Evolutionary conservation across 2,888 invertebrate species (phyloP), one percentile per base, ranked within the genome.

Genomic region (Deilephila elpenor): DNA sequence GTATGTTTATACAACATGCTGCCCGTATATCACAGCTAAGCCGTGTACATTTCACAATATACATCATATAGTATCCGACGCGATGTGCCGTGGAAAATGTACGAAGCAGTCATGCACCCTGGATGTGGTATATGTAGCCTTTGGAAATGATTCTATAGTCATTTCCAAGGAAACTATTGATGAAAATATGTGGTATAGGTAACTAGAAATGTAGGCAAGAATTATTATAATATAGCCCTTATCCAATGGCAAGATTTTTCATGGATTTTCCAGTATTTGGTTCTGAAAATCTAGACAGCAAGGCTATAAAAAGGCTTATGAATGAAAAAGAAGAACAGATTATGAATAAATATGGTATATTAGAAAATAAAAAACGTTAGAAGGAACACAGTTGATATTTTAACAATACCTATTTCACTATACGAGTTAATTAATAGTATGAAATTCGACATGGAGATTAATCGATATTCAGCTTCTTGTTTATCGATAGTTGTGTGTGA

Each of bases 1-100:
- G 84, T 64, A 53, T 25, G 64, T 67, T 59, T 44, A 17, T 60
- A 71, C 60, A 71, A 60, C 71, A 59, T 71, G 60, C 71, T 71
- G 83, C 86, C 80, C 80, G 20, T 51, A 67, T 67, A 4, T 82
- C 56, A 56, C 56, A 56, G 56, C 56, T 56, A 56, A 78, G 84
- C 84, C 84, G 83, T 84, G 81, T 88, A 90, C 85, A 89, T 86
- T 81, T 78, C 80, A 84, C 82, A 82, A 87, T 82, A 84, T 84
- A 82, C 78, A 84, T 78, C 75, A 77, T 75, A 76, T 79, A 79
- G 87, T 89, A 89, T 90, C 90, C 91, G 87, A 76, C 86, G 88
- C 82, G 84, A 78, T 91, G 93, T 93, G 93, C 87, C 89, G 84
- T 91, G 91, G 93, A 93, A 92, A 93, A 92, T 84, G 84, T 82